Evolutionary conservation across 2,888 invertebrate genomes (phyloP).

Genomic region (Platycnemis pennipes): DNA sequence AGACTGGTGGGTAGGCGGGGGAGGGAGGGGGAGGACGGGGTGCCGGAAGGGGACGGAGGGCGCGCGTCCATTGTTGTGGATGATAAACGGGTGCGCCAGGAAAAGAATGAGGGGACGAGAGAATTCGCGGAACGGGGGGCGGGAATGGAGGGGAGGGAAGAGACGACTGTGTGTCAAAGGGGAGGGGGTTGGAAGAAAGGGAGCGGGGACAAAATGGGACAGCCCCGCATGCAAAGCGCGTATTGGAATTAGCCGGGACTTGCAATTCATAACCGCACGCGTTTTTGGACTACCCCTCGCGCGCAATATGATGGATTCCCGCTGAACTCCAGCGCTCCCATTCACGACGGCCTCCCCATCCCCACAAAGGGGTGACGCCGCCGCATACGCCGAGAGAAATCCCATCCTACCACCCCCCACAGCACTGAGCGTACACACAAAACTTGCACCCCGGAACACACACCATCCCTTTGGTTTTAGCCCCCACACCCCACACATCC

Average conservation of each 20-base stretch:
- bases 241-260: constrained; percentile 68
- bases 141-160: constrained; percentile 20
- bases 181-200: constrained; percentile 29
- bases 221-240: constrained; percentile 66
- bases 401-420: constrained; percentile 2
- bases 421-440: not conserved
- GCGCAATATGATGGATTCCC: constrained; percentile 59
- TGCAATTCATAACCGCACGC: constrained; percentile 70
- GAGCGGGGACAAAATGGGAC: constrained; percentile 62
- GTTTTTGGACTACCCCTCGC: constrained; percentile 59
- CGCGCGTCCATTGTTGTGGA: constrained; percentile 41
- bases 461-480: not conserved
- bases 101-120: not conserved
- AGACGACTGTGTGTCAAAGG: constrained; percentile 35
- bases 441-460: constrained; percentile 4
- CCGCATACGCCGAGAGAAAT: not conserved
- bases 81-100: constrained; percentile 25
- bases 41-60: not conserved
- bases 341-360: not conserved
- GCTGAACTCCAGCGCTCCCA: constrained; percentile 44
- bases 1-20: not conserved
- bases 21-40: not conserved
- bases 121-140: not conserved
- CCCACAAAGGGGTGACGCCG: not conserved
- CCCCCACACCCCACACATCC: not conserved